Evolutionary conservation across 2,113 vertebrate species (phyloP).

Genomic region (Murina feae): DNA sequence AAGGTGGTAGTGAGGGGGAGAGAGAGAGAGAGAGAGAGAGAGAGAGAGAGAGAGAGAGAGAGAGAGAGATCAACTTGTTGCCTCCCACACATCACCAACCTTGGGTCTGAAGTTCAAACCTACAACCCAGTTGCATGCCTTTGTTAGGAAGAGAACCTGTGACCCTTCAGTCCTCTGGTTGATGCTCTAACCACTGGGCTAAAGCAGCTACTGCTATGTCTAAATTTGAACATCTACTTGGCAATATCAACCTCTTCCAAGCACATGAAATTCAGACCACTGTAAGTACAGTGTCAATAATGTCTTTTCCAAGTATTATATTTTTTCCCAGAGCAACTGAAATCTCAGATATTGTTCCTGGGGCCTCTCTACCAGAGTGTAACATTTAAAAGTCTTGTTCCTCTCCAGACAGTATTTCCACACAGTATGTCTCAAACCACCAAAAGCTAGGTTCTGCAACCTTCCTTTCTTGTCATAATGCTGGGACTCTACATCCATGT

Average conservation of each 20-base stretch:
- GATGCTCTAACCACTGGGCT: no score
- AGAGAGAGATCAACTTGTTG: no score
- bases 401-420: neutral
- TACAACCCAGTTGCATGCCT: no score
- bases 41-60: no score
- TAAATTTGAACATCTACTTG: neutral
- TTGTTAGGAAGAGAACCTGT: no score
- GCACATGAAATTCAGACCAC: neutral
- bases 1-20: no score
- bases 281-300: neutral
- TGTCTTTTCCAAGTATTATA: neutral
- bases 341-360: neutral
- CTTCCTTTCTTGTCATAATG: neutral
- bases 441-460: neutral
- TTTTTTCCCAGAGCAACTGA: neutral
- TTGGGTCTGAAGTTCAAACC: no score
- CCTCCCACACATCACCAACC: no score
- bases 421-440: neutral
- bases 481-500: neutral
- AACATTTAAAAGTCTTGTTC: neutral
- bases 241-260: neutral
- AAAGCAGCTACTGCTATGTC: no score
- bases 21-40: no score
- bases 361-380: fast-evolving
- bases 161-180: no score